These are phyloP conservation scores for Cryptocheilus praepositus DNA, from an alignment of 2,888 invertebrate genomes.

Conservation along the genomic window DNA sequence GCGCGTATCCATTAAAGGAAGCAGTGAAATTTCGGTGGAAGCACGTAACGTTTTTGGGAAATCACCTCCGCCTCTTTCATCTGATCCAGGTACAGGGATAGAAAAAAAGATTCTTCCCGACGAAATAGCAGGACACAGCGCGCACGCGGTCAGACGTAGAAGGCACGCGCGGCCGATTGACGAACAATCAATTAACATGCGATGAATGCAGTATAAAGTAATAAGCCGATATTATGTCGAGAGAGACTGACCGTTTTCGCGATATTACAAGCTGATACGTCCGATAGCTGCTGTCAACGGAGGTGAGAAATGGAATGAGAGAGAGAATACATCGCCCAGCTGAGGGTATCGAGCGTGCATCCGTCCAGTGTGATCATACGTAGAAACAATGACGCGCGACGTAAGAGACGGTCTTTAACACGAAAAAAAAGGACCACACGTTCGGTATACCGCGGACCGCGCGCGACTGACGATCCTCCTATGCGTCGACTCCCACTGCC, in stretches of 20 bases:
- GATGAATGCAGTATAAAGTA: no score
- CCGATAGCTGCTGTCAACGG: constrained; percentile 1
- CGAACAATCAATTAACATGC: no score
- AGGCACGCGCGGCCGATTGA: no score
- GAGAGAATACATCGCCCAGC: background rate
- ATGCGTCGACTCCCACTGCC: constrained; percentile 38
- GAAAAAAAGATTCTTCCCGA: no score
- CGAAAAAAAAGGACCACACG: constrained; percentile 45
- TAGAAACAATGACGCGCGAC: constrained; percentile 3
- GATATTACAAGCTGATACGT: background rate
- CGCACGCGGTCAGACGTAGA: no score
- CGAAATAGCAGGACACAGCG: no score
- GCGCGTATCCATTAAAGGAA: no score
- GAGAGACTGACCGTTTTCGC: background rate
- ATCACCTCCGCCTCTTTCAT: no score
- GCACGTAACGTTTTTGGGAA: no score
- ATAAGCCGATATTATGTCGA: no score
- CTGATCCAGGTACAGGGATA: background rate
- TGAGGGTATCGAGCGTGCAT: background rate
- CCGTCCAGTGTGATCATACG: background rate
- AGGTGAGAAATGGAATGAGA: background rate
- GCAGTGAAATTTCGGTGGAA: no score
- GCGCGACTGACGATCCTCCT: constrained; percentile 68
- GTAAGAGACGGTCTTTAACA: constrained; percentile 19
- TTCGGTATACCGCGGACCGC: constrained; percentile 71